Evolutionary conservation across 2,113 vertebrate species (phyloP).

Genomic region (Sebastes schlegelii): DNA sequence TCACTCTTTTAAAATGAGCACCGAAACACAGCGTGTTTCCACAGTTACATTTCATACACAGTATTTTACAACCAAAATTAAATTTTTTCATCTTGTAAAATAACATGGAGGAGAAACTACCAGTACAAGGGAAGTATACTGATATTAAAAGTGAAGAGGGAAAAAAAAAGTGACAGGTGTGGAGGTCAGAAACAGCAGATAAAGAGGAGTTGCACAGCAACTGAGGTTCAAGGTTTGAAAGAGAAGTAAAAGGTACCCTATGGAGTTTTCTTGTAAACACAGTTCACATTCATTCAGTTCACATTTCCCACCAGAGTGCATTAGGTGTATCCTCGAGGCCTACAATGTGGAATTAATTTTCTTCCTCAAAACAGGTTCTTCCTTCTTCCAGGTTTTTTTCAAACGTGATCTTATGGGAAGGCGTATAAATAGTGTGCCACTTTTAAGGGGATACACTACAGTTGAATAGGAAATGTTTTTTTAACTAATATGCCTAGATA

Average conservation of each 20-base stretch:
- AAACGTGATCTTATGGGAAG: background rate
- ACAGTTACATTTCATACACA: background rate
- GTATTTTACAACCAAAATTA: background rate
- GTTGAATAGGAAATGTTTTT: too few species aligned
- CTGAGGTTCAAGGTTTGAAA: background rate
- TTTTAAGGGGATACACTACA: too few species aligned
- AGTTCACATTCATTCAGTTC: background rate
- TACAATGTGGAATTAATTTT: background rate
- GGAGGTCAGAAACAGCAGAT: background rate
- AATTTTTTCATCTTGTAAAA: background rate
- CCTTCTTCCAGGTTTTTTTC: background rate
- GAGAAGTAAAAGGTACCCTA: background rate
- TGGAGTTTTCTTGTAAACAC: background rate
- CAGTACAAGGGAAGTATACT: too few species aligned
- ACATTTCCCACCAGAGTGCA: background rate
- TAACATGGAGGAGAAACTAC: background rate
- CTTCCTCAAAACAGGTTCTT: background rate
- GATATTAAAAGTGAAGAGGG: background rate
- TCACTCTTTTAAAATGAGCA: constrained; percentile 7
- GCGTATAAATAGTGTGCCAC: too few species aligned
- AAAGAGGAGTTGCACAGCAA: background rate
- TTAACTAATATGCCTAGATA: too few species aligned
- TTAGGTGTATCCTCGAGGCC: background rate
- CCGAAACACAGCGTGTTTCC: background rate
- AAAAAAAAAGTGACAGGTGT: too few species aligned